These are phyloP conservation scores for Thymelicus lineola DNA, from an alignment of 2,888 invertebrate species.

Conservation along the genomic window DNA sequence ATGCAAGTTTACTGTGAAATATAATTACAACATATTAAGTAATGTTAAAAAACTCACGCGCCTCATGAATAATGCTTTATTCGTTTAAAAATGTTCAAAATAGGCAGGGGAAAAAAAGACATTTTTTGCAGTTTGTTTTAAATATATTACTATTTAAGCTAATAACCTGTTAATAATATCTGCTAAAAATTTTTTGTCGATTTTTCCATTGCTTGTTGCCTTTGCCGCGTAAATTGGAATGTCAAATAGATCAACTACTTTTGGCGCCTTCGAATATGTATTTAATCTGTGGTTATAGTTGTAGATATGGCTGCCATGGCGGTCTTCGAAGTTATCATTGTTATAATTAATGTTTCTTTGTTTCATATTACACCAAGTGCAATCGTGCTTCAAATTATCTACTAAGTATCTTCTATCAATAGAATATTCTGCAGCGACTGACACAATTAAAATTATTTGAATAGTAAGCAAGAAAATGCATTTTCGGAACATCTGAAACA, in stretches of 20 bases:
- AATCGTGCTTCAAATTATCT: slow-evolving; percentile 29
- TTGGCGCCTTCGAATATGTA: slow-evolving; percentile 18
- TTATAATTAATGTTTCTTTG: slow-evolving; percentile 9
- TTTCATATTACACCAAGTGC: slow-evolving; percentile 47
- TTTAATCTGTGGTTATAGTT: slow-evolving; percentile 5
- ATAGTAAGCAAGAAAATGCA: background rate
- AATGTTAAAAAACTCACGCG: too few relatives aligned
- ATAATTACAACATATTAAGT: too few relatives aligned
- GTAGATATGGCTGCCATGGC: background rate
- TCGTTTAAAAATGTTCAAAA: too few relatives aligned
- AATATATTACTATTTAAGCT: too few relatives aligned
- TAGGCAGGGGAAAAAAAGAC: too few relatives aligned
- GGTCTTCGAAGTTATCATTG: background rate
- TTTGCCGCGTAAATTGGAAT: slow-evolving; percentile 40
- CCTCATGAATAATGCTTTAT: too few relatives aligned
- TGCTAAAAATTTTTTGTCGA: slow-evolving; percentile 26
- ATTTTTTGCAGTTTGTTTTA: too few relatives aligned
- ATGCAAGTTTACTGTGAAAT: too few relatives aligned
- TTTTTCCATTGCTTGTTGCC: slow-evolving; percentile 30
- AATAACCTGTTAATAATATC: slow-evolving; percentile 14
- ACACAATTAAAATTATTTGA: background rate
- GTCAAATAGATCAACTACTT: slow-evolving; percentile 38
- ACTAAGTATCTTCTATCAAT: slow-evolving; percentile 35
- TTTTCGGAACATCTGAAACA: slow-evolving; percentile 28
- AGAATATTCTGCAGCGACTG: background rate